phyloP scores from a whole-genome alignment of 2,888 invertebrate genomes.

The Drosophila barbarae region DNA sequence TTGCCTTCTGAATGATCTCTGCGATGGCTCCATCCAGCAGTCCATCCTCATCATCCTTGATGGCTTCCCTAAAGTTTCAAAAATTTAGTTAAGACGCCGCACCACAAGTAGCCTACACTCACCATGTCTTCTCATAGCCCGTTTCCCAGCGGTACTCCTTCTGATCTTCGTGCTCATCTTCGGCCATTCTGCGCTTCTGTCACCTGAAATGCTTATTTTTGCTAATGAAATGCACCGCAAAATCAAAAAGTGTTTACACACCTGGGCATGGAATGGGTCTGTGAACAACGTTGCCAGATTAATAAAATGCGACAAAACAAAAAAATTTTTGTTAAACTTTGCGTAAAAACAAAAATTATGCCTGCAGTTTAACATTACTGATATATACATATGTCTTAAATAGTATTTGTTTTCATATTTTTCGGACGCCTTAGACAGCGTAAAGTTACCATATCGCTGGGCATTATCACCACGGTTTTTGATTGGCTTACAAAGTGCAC shows the following conservation, averaged over 20 bases:
- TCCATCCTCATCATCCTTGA: constrained; percentile 97
- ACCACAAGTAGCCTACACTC: background rate
- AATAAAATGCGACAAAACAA: too few relatives aligned
- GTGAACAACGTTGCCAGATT: constrained; percentile 38
- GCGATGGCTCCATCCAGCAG: constrained; percentile 93
- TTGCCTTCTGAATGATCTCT: constrained; percentile 94
- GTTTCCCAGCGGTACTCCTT: constrained; percentile 97
- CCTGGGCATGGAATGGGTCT: background rate
- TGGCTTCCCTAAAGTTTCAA: constrained; percentile 87
- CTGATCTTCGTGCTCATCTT: constrained; percentile 88
- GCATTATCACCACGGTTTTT: constrained; percentile 45
- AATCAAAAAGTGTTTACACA: constrained; percentile 48
- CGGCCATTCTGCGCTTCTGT: constrained; percentile 64
- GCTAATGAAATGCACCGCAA: constrained; percentile 37
- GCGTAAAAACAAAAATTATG: background rate
- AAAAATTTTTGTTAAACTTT: too few relatives aligned
- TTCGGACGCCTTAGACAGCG: too few relatives aligned
- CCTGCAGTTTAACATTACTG: too few relatives aligned
- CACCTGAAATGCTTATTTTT: background rate
- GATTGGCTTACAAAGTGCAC: constrained; percentile 60
- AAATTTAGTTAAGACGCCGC: background rate
- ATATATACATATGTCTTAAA: background rate
- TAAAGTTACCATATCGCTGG: constrained; percentile 49
- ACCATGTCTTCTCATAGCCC: constrained; percentile 95
- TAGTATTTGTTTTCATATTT: background rate